Evolutionary conservation across 1,140 invertebrate species (phyloP).

Genomic region (Philopotamus ludificatus): DNA sequence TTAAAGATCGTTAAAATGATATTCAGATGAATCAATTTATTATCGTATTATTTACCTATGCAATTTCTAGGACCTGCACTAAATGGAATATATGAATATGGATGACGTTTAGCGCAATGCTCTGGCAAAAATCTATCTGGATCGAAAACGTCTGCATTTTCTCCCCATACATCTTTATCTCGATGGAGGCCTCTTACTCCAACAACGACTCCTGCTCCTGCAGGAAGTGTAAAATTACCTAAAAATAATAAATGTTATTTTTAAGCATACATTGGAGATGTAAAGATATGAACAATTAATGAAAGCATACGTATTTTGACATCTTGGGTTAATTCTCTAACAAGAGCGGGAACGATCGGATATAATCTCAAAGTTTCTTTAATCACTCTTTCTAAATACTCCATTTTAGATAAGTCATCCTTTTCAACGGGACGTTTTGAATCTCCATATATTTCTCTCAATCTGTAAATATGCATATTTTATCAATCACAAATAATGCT

Average conservation of each 20-base stretch:
- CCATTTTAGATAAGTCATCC: conserved; percentile 60
- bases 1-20: background rate
- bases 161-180: conserved; percentile 55
- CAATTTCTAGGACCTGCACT: conserved; percentile 64
- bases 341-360: conserved; percentile 61
- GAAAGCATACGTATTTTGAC: conserved; percentile 43
- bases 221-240: conserved; percentile 42
- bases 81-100: conserved; percentile 62
- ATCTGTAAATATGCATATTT: conserved; percentile 32
- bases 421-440: conserved; percentile 42
- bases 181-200: conserved; percentile 53
- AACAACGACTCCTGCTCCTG: conserved; percentile 44
- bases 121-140: conserved; percentile 67
- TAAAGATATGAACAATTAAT: background rate
- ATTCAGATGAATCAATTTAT: background rate
- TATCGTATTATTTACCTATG: conserved; percentile 57
- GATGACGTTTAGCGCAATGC: conserved; percentile 50
- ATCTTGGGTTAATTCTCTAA: conserved; percentile 45
- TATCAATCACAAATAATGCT: background rate
- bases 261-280: background rate
- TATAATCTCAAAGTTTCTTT: conserved; percentile 66
- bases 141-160: conserved; percentile 66
- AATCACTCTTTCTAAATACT: conserved; percentile 63
- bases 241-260: background rate
- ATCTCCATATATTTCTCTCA: conserved; percentile 45